phyloP scores from a whole-genome alignment of 2,888 invertebrate genomes.

The Harmothoe impar region DNA sequence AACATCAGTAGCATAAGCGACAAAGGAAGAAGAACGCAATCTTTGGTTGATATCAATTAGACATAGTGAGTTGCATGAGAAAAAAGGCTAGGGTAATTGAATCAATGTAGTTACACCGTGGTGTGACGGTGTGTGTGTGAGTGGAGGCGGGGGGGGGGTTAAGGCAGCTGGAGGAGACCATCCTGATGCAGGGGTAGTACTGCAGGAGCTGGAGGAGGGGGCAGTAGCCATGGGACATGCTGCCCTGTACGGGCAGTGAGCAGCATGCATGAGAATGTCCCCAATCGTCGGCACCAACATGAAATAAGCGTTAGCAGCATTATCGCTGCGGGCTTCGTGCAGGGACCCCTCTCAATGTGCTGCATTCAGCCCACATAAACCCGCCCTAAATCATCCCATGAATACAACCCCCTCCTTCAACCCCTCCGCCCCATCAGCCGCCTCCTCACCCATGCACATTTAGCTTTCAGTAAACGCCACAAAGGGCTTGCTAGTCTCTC shows the following conservation, averaged over 20 bases:
- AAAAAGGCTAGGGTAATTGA: neutral
- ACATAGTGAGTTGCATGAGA: neutral
- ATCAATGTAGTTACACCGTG: neutral
- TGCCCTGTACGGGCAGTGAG: neutral
- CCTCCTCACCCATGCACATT: neutral
- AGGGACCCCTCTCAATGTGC: neutral
- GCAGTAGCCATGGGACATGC: neutral
- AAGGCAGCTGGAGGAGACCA: neutral
- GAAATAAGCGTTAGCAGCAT: conserved; percentile 30
- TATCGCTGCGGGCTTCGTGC: neutral
- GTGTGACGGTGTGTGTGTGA: too few species aligned
- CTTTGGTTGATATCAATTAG: too few species aligned
- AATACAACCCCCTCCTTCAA: neutral
- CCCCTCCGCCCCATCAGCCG: too few species aligned
- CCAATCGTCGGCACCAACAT: neutral
- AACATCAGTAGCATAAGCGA: too few species aligned
- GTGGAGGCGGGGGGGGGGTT: neutral
- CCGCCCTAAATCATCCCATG: neutral
- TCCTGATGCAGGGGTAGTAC: neutral
- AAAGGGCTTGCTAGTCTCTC: too few species aligned
- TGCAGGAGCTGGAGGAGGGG: neutral
- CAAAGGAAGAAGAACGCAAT: too few species aligned
- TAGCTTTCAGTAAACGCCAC: neutral
- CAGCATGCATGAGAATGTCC: conserved; percentile 6
- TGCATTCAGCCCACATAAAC: neutral